Evolutionary conservation across 2,113 vertebrate genomes (phyloP).

Genomic region (Ranitomeya imitator): DNA sequence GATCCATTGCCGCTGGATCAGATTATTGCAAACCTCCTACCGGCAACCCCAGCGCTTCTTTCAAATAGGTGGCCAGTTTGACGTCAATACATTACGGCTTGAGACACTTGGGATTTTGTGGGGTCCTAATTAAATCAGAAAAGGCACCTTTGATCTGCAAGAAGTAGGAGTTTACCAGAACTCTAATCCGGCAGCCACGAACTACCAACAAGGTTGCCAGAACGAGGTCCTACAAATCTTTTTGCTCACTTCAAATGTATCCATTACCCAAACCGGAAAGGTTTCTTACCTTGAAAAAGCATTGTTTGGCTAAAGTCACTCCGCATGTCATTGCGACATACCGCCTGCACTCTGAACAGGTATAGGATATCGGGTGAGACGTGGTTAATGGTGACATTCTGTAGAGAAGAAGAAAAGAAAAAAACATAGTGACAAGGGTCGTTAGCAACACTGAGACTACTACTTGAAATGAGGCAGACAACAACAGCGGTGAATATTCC

Average conservation of each 20-base stretch:
- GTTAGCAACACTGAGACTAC: neutral
- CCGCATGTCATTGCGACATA: constrained; percentile 93
- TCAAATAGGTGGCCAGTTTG: too few species aligned
- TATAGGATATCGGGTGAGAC: constrained; percentile 93
- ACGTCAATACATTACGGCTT: too few species aligned
- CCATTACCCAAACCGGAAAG: neutral
- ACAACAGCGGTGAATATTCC: neutral
- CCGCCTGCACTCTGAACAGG: constrained; percentile 93
- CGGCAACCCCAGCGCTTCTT: too few species aligned
- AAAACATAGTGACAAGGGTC: neutral
- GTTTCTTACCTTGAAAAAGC: constrained; percentile 89
- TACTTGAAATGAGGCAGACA: neutral
- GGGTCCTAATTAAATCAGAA: too few species aligned
- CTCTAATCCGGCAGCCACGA: too few species aligned
- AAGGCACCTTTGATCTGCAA: too few species aligned
- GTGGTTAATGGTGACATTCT: constrained; percentile 92
- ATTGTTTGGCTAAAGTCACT: constrained; percentile 98
- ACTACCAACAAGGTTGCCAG: too few species aligned
- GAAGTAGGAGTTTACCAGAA: too few species aligned
- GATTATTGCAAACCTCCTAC: too few species aligned
- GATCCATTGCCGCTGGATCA: too few species aligned
- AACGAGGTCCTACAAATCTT: too few species aligned
- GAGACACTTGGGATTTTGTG: too few species aligned
- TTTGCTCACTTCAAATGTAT: neutral
- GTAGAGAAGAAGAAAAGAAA: constrained; percentile 45